phyloP scores from a whole-genome alignment of 2,888 invertebrate species.

The Hyposoter didymator region DNA sequence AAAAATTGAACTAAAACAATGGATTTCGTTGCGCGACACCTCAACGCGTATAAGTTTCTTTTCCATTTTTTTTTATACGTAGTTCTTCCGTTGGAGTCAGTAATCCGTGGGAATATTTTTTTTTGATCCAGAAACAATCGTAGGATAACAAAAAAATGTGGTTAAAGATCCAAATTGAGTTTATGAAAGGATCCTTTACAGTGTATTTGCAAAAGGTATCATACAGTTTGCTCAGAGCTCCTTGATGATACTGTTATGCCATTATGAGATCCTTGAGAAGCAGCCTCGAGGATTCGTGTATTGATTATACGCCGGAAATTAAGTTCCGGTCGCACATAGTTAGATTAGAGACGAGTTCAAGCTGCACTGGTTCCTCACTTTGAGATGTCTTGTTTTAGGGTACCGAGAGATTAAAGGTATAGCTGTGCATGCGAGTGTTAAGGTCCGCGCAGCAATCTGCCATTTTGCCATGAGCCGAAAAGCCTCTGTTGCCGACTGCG shows the following conservation, averaged over 20 bases:
- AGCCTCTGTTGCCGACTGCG: neutral
- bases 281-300: slow-evolving; percentile 9
- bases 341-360: slow-evolving; percentile 24
- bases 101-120: neutral
- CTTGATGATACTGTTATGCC: neutral
- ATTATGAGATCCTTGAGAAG: slow-evolving; percentile 23
- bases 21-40: no score
- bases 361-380: neutral
- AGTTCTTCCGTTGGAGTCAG: neutral
- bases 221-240: neutral
- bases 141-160: no score
- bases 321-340: slow-evolving; percentile 23
- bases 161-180: neutral
- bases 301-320: slow-evolving; percentile 45
- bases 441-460: neutral
- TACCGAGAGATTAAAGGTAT: slow-evolving; percentile 16
- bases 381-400: slow-evolving; percentile 5
- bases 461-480: neutral
- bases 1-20: no score
- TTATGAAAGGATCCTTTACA: neutral
- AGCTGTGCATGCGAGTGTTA: neutral
- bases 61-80: no score
- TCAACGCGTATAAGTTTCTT: no score
- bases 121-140: neutral
- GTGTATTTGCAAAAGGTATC: neutral